Percentiles rank a stretch among this genome's conserved stretches.
phyloP scores from a whole-genome alignment of 2,113 vertebrate species.

The Columba janthina region DNA sequence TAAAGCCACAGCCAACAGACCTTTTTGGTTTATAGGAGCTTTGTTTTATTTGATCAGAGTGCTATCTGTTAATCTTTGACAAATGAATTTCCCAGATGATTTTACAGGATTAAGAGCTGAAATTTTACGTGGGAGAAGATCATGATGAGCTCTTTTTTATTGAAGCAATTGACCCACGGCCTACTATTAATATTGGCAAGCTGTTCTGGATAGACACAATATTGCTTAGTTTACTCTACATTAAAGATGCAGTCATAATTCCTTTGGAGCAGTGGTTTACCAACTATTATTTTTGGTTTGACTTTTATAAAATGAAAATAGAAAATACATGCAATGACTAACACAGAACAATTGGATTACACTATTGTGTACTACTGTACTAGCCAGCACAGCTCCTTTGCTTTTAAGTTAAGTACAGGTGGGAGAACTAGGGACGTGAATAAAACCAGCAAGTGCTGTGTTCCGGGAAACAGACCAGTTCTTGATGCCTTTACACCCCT shows the following conservation, averaged over 20 bases:
- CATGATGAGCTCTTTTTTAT: neutral
- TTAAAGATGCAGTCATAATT: conserved; percentile 57
- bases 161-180: conserved; percentile 6
- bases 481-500: neutral
- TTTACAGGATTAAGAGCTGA: neutral
- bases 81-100: neutral
- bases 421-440: neutral
- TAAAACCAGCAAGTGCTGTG: neutral
- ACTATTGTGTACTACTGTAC: neutral
- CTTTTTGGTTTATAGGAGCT: neutral
- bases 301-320: conserved; percentile 16
- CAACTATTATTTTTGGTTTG: conserved; percentile 56
- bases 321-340: conserved; percentile 37
- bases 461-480: neutral
- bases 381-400: conserved; percentile 39
- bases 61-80: neutral
- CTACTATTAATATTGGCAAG: conserved; percentile 16
- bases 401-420: conserved; percentile 25
- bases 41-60: neutral
- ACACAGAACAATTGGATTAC: neutral
- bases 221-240: conserved; percentile 44
- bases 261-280: conserved; percentile 48
- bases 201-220: neutral
- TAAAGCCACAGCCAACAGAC: neutral
- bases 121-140: conserved; percentile 5